phyloP scores from a whole-genome alignment of 1,140 invertebrate genomes.

The Micrasema minimum region DNA sequence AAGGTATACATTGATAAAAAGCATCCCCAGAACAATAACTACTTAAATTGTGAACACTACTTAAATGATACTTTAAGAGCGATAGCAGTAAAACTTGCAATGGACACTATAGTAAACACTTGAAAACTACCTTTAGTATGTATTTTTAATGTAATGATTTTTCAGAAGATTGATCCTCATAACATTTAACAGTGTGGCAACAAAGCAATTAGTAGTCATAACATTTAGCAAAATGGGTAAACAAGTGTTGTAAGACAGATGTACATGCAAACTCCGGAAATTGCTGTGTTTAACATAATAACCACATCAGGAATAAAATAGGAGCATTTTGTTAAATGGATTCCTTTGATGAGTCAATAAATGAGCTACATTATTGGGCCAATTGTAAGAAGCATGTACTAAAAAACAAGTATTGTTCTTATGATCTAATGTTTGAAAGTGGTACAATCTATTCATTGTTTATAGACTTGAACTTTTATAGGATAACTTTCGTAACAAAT shows the following conservation, averaged over 20 bases:
- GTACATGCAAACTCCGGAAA: constrained; percentile 57
- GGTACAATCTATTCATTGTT: background rate
- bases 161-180: constrained; percentile 56
- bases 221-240: constrained; percentile 65
- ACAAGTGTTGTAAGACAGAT: constrained; percentile 65
- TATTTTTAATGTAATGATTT: constrained; percentile 59
- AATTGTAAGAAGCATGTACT: constrained; percentile 56
- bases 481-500: background rate
- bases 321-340: constrained; percentile 62
- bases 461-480: background rate
- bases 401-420: background rate
- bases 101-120: constrained; percentile 64
- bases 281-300: constrained; percentile 7
- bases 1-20: constrained; percentile 60
- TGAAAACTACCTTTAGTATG: constrained; percentile 62
- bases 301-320: constrained; percentile 67
- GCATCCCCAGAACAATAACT: constrained; percentile 11
- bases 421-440: constrained; percentile 4
- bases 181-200: constrained; percentile 60
- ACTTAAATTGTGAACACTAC: background rate
- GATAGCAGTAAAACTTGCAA: constrained; percentile 55
- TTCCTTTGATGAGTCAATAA: constrained; percentile 64
- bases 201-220: constrained; percentile 61
- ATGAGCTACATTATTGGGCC: constrained; percentile 62
- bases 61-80: background rate